phyloP scores from a whole-genome alignment of 2,113 vertebrate species.

The Thalassarche chlororhynchos region DNA sequence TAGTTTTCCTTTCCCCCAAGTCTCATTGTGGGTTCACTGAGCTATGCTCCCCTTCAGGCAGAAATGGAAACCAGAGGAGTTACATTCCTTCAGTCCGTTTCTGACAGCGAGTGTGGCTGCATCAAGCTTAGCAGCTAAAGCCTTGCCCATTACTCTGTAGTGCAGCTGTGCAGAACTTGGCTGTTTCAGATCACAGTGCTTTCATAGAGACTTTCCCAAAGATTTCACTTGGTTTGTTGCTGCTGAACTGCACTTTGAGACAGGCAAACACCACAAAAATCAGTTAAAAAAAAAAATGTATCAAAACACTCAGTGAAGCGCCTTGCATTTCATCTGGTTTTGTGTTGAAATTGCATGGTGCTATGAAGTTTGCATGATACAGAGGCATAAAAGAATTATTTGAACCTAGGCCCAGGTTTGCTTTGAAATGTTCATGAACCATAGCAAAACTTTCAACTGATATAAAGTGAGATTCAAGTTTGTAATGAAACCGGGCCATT shows the following conservation, averaged over 20 bases:
- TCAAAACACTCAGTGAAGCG: neutral
- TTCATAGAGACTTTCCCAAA: neutral
- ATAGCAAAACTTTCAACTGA: conserved; percentile 27
- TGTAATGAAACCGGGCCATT: conserved; percentile 47
- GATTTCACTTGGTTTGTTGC: neutral
- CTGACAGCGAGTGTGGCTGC: conserved; percentile 31
- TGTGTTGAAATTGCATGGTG: neutral
- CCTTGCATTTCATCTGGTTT: neutral
- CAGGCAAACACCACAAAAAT: neutral
- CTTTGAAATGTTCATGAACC: conserved; percentile 19
- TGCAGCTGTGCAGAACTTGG: conserved; percentile 46
- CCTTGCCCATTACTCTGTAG: conserved; percentile 16
- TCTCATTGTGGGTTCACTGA: conserved; percentile 49
- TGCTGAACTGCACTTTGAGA: conserved; percentile 2
- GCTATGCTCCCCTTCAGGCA: conserved; percentile 60
- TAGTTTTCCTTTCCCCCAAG: conserved; percentile 36
- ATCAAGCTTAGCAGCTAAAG: conserved; percentile 34
- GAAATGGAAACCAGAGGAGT: conserved; percentile 64
- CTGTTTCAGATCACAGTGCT: conserved; percentile 24
- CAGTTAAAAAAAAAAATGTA: neutral
- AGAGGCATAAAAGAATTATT: neutral
- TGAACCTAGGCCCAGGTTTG: neutral
- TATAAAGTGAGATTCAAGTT: conserved; percentile 38
- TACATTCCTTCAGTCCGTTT: conserved; percentile 59
- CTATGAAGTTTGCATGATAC: neutral